Evolutionary conservation across 2,113 vertebrate species (phyloP).

Genomic region (Caloenas nicobarica): DNA sequence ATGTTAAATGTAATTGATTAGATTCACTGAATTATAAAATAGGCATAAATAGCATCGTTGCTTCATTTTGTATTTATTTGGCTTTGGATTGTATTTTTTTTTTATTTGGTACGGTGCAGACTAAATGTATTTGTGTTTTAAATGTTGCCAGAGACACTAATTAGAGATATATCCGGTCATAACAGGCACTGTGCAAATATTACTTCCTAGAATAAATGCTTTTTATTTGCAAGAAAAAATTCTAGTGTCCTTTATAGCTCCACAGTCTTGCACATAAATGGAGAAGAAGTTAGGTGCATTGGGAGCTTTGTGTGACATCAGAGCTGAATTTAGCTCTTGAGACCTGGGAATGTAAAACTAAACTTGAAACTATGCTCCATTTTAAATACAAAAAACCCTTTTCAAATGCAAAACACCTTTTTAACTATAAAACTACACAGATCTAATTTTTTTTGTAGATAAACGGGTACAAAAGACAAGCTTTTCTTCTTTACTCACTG

Average conservation of each 20-base stretch:
- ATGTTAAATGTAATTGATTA: neutral
- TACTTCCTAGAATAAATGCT: neutral
- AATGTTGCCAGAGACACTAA: conserved; percentile 16
- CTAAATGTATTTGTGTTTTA: neutral
- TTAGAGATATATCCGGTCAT: conserved; percentile 1
- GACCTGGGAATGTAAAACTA: neutral
- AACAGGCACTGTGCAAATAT: neutral
- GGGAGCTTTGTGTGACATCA: neutral
- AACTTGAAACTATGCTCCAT: neutral
- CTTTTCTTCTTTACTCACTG: neutral
- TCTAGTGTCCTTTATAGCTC: neutral
- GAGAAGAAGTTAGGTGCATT: neutral
- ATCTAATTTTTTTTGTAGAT: neutral
- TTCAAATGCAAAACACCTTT: neutral
- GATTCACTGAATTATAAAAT: neutral
- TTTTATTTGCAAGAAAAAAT: conserved; percentile 1
- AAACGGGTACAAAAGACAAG: neutral
- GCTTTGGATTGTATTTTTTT: neutral
- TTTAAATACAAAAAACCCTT: neutral
- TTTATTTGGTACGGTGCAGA: neutral
- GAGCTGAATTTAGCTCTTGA: neutral
- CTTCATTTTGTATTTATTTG: neutral
- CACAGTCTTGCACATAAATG: neutral
- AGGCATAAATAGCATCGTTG: neutral
- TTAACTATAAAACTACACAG: neutral